phyloP scores from a whole-genome alignment of 1,140 invertebrate species.

The Cataglyphis hispanica region DNA sequence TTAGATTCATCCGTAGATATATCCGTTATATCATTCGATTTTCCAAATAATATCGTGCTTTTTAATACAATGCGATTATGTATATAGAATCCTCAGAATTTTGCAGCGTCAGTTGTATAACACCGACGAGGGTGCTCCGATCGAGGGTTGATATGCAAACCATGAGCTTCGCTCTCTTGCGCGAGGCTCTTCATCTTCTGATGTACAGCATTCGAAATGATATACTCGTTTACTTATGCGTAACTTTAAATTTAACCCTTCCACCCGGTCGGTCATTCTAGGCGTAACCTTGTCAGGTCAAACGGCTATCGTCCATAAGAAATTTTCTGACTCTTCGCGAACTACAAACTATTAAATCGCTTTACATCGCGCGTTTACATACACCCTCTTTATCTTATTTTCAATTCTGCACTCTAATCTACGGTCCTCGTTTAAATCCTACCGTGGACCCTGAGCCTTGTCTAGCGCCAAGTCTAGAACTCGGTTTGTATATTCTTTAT shows the following conservation, averaged over 20 bases:
- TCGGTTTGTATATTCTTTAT: slow-evolving; percentile 25
- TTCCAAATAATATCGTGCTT: too few relatives aligned
- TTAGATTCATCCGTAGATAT: not conserved
- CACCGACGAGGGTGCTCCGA: not conserved
- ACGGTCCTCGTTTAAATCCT: not conserved
- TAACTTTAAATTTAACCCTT: slow-evolving; percentile 75
- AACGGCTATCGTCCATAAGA: slow-evolving; percentile 26
- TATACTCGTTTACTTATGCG: slow-evolving; percentile 29
- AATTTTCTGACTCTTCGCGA: not conserved
- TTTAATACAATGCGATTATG: slow-evolving; percentile 7
- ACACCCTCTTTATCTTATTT: not conserved
- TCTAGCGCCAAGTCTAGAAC: slow-evolving; percentile 21
- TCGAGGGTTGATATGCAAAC: slow-evolving; percentile 48
- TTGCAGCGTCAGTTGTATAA: slow-evolving; percentile 6
- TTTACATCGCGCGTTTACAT: not conserved
- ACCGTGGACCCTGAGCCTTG: slow-evolving; percentile 7
- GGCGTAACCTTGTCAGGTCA: slow-evolving; percentile 1
- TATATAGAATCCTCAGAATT: not conserved
- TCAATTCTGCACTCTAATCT: slow-evolving; percentile 1
- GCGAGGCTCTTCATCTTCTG: slow-evolving; percentile 70
- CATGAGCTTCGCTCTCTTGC: slow-evolving; percentile 29
- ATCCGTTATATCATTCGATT: not conserved
- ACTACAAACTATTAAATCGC: slow-evolving; percentile 32
- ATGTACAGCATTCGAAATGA: slow-evolving; percentile 61
- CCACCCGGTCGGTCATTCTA: slow-evolving; percentile 46